Evolutionary conservation across 2,888 invertebrate species (phyloP), one percentile per base, ranked within the genome.

Genomic region (Ectemnius continuus): DNA sequence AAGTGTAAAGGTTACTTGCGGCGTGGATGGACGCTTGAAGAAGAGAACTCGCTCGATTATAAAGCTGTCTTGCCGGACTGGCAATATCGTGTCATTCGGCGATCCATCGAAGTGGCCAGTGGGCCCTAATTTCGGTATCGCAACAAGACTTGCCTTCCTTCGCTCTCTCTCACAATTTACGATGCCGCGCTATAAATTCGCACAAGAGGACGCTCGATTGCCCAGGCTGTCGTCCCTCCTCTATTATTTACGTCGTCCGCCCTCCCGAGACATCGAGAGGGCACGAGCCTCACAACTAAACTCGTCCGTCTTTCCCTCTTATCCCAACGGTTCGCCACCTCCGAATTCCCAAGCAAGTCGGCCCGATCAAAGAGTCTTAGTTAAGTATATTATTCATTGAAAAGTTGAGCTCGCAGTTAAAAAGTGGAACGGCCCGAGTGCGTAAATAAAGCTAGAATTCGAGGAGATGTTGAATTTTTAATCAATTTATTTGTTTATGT

Each of bases 381-480:
- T 57, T 66, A 75, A 71, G 62, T 61, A 47, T 26, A 71, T 76
- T 23, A 23, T 23, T 23, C 23, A 23, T 23, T 23, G 23, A 23
- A 23, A 23, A 75, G 75, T 75, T 71, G 67, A 71, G 57, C 66
- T 0, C 5, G 47, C 0, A 11, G n/a, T 11, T 47, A 47, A 47
- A 47, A 14, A 47, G 47, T 3, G 4, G 47, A n/a, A 47, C n/a
- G 47, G 0, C 4, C 14, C 5, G 14, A 14, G n/a, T 52, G 1
- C n/a, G 11, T 36, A 36, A 36, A 36, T 36, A 36, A 36, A 36
- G 1, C 6, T 36, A 11, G 36, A 36, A 36, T 11, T 36, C 3
- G 36, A 36, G 0, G 1, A 36, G 11, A 36, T 36, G 1, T 6
- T 36, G 11, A 11, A 36, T 36, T 36, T 36, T 36, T 36, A 11